Base-by-base conservation (phyloP, 2,797 vertebrate genomes). In the Gymnothorax javanicus region DNA sequence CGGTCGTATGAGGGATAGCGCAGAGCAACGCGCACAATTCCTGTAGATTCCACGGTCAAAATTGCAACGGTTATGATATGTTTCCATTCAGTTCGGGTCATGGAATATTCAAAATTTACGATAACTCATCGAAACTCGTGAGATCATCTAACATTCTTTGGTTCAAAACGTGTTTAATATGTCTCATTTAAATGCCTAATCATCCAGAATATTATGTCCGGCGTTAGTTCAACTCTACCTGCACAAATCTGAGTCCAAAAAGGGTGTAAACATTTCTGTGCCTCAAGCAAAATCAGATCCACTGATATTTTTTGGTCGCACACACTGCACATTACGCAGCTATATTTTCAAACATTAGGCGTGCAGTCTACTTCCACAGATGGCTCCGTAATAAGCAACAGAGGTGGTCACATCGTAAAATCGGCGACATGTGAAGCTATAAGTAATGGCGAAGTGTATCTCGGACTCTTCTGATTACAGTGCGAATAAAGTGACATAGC, bases 401-500 rank as follows among this genome's bases (percentile, higher is more conserved):
- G 20, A 7, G 17, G 75, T 20, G 43, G 75, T 79, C 43, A 52
- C 54, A 20, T 79, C 15, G 33, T 33, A 43, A 15, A 50, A 77
- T 1, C 33, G 15, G 25, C 25, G 23, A 67, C 7, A 67, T n/a
- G 17, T 67, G 20, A 67, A 27, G 7, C n/a, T 8, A n/a, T 25
- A 69, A 25, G n/a, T 6, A 8, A 69, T 8, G 67, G 67, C 27
- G 67, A 69, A 12, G 1, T 0, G n/a, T 69, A 7, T 12, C 23
- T 7, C 1, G n/a, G 67, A 27, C 67, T 69, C 27, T 69, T 69
- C 58, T 25, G 50, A 69, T 79, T 79, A 82, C 83, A 89, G 86
- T 67, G 83, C 17, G n/a, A 12, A 33, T 27, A 58, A 52, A 43
- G 9, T 13, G 11, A 23, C 54, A 9, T 56, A n/a, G 56, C 27